Evolutionary conservation across 2,797 vertebrate genomes (phyloP), one percentile per base, ranked within the genome.

Genomic region (Amblyraja radiata): DNA sequence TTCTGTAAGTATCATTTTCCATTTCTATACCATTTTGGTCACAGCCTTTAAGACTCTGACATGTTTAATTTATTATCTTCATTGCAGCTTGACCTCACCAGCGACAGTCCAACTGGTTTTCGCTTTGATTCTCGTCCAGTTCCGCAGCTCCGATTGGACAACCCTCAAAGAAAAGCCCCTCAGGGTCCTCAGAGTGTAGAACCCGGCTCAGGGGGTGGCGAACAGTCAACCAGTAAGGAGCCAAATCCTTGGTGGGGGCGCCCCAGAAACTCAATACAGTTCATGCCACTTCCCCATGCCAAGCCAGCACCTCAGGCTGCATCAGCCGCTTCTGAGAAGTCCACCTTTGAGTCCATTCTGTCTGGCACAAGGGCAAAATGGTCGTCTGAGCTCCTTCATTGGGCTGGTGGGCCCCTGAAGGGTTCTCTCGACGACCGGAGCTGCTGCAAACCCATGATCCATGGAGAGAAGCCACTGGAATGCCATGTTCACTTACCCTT

Each of bases 291-390:
- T 74, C 36, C 68, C 68, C 68, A 0, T 74, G 32, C 90, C 74
- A 39, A 91, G 68, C 90, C 68, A 39, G 14, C 32, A 21, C 65
- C 36, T 91, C 68, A 74, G 21, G 23, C 21, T 74, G 39, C 5
- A 23, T 74, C 68, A 54, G 10, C 21, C 18, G 39, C 74, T 91
- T 39, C 68, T 25, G 90, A 91, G 39, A 74, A 91, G 90, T 91
- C 90, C 71, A 91, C 90, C 1, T 91, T 54, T 91, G 71, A 91
- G 68, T 46, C 90, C 25, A 91, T 91, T 11, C 18, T 91, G 90
- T 91, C 68, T 36, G 68, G 68, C 68, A 39, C 90, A 71, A 91
- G 68, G 90, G 39, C 68, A 91, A 91, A 91, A 91, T 91, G 90
- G 68, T 91, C 90, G 25, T 74, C 90, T 76, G 90, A 92, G 0